These are phyloP conservation scores for Sarcoramphus papa DNA, from an alignment of 2,797 vertebrate species.

Conservation along the genomic window DNA sequence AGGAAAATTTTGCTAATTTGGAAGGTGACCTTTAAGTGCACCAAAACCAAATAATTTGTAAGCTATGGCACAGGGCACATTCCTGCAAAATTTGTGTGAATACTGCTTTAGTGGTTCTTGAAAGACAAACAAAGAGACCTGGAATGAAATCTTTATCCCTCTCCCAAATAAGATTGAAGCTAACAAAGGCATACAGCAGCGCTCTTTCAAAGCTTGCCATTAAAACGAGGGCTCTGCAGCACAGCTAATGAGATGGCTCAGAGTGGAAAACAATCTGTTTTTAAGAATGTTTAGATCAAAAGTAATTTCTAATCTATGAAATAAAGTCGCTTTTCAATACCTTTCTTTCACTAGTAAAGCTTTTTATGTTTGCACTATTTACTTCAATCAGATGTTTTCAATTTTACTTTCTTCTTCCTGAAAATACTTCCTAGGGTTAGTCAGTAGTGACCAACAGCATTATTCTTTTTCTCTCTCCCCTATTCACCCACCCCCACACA, in stretches of 20 bases:
- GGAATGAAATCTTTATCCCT: constrained; percentile 71
- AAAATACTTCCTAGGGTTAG: constrained; percentile 77
- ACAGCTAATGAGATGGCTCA: constrained; percentile 75
- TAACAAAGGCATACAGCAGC: constrained; percentile 69
- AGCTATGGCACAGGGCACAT: constrained; percentile 80
- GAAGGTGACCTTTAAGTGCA: constrained; percentile 83
- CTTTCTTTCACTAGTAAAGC: constrained; percentile 76
- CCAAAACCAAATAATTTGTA: constrained; percentile 85
- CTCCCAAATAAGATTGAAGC: constrained; percentile 63
- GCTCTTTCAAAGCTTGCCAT: constrained; percentile 69
- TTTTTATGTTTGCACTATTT: constrained; percentile 83
- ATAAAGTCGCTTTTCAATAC: constrained; percentile 78
- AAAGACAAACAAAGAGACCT: constrained; percentile 79
- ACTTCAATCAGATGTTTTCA: constrained; percentile 85
- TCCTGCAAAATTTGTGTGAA: constrained; percentile 82
- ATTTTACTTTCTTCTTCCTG: constrained; percentile 75
- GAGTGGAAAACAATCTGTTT: constrained; percentile 74
- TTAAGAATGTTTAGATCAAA: constrained; percentile 80
- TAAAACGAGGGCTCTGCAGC: constrained; percentile 65
- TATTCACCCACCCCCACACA: constrained; percentile 33
- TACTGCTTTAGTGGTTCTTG: constrained; percentile 77
- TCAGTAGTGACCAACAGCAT: constrained; percentile 73
- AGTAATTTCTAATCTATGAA: constrained; percentile 82
- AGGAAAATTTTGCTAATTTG: constrained; percentile 85
- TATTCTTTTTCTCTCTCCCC: constrained; percentile 62